phyloP scores from a whole-genome alignment of 1,140 invertebrate genomes.

The Drosophila rufa region DNA sequence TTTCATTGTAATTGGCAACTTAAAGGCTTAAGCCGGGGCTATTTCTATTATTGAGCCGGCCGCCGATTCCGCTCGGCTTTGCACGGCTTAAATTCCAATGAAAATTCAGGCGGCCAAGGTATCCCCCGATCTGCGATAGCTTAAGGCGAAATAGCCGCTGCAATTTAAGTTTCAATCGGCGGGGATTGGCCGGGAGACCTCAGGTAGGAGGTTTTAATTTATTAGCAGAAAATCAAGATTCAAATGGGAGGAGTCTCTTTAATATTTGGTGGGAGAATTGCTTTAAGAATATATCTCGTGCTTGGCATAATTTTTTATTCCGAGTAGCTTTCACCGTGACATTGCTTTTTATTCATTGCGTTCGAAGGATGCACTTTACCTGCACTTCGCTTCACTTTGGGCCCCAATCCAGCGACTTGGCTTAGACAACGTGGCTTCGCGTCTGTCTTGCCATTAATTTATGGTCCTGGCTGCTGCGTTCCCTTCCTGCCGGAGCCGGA shows the following conservation, averaged over 20 bases:
- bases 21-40: constrained; percentile 68
- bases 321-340: neutral
- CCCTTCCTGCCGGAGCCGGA: constrained; percentile 14
- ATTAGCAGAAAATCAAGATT: neutral
- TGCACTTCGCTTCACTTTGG: constrained; percentile 37
- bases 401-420: neutral
- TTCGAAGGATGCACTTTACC: constrained; percentile 34
- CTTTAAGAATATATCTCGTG: too few relatives aligned
- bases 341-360: constrained; percentile 5
- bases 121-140: neutral
- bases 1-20: constrained; percentile 81
- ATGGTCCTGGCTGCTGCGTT: constrained; percentile 17
- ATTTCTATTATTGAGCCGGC: constrained; percentile 66
- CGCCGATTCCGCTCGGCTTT: constrained; percentile 35
- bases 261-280: too few relatives aligned
- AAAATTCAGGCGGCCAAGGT: neutral
- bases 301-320: neutral
- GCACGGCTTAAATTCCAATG: neutral
- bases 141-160: neutral
- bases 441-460: constrained; percentile 44
- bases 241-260: too few relatives aligned
- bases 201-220: neutral
- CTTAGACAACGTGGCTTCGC: constrained; percentile 25
- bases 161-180: neutral
- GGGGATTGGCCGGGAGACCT: neutral